Evolutionary conservation across 1,140 invertebrate species (phyloP).

Genomic region (Maniola jurtina): DNA sequence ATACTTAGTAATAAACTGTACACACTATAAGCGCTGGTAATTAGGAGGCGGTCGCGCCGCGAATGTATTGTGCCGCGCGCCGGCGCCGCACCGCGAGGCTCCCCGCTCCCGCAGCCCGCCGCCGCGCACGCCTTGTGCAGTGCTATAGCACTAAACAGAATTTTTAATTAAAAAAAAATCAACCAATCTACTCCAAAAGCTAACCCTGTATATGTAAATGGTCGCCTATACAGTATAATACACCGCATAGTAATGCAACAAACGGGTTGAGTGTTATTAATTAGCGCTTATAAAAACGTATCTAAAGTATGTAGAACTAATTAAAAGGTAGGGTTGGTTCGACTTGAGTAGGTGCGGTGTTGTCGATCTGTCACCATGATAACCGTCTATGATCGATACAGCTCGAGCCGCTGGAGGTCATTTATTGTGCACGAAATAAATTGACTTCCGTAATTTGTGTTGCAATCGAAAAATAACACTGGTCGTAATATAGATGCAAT

Average conservation of each 20-base stretch:
- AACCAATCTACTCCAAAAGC: too few relatives aligned
- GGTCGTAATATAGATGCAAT: background rate
- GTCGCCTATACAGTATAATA: too few relatives aligned
- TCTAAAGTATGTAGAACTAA: conserved; percentile 1
- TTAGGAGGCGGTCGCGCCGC: too few relatives aligned
- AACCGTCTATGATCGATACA: background rate
- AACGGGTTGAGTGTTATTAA: background rate
- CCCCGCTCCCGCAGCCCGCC: too few relatives aligned
- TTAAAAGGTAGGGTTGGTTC: background rate
- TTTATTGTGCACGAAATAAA: background rate
- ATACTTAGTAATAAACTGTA: too few relatives aligned
- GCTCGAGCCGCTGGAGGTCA: background rate
- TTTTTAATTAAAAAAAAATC: too few relatives aligned
- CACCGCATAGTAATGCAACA: background rate
- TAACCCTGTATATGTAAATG: too few relatives aligned
- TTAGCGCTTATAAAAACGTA: background rate
- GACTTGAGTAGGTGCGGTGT: background rate
- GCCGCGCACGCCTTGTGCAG: too few relatives aligned
- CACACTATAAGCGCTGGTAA: too few relatives aligned
- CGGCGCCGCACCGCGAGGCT: too few relatives aligned
- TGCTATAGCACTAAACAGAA: too few relatives aligned
- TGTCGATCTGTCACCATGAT: conserved; percentile 6
- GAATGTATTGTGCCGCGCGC: too few relatives aligned
- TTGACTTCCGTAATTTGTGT: background rate
- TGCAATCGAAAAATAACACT: background rate